phyloP scores from a whole-genome alignment of 2,888 invertebrate species.

The Epicampocera succincta region DNA sequence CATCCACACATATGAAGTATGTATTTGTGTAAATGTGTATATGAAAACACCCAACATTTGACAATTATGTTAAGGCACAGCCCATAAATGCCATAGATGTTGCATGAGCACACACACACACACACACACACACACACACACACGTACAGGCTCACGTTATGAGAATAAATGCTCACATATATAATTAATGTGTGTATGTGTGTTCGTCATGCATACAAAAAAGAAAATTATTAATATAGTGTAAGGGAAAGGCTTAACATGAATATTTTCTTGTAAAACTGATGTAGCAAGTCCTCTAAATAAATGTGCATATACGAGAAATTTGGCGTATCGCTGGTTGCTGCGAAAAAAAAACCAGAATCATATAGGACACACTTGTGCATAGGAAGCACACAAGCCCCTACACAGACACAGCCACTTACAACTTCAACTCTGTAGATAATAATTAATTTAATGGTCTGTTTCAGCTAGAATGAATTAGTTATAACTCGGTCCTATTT shows the following conservation, averaged over 20 bases:
- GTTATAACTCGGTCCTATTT: too few relatives aligned
- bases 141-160: not conserved
- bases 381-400: not conserved
- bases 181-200: not conserved
- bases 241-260: slow-evolving; percentile 53
- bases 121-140: not conserved
- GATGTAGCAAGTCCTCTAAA: slow-evolving; percentile 50
- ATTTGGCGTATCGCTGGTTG: slow-evolving; percentile 40
- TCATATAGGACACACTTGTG: not conserved
- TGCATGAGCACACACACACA: not conserved
- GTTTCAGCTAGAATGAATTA: too few relatives aligned
- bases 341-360: slow-evolving; percentile 16
- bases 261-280: slow-evolving; percentile 59
- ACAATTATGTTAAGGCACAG: slow-evolving; percentile 23
- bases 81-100: slow-evolving; percentile 33
- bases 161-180: not conserved
- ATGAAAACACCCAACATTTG: slow-evolving; percentile 44
- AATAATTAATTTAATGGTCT: too few relatives aligned
- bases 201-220: slow-evolving; percentile 36
- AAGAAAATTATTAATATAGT: slow-evolving; percentile 52
- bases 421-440: not conserved
- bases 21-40: not conserved
- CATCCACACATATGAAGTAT: too few relatives aligned
- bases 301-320: slow-evolving; percentile 27
- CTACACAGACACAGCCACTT: not conserved